Conservation (phyloP, 2,113 vertebrate genomes). For the Rhizomys pruinosus region DNA sequence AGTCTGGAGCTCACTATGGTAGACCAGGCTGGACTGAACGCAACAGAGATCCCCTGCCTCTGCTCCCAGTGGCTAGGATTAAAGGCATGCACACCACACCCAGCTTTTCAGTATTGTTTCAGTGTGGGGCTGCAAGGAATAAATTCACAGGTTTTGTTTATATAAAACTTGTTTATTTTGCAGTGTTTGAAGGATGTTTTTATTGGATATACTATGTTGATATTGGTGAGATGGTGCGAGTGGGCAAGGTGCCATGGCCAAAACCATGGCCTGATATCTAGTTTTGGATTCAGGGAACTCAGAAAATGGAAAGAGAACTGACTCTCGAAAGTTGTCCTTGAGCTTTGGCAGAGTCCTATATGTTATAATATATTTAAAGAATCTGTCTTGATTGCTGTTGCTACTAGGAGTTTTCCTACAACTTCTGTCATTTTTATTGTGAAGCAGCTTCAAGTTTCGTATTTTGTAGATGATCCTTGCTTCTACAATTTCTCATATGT, state of each 20-base stretch:
- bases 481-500: neutral
- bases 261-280: neutral
- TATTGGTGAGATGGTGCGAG: neutral
- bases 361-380: neutral
- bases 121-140: neutral
- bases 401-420: neutral
- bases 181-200: conserved; percentile 38
- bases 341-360: too few relatives aligned
- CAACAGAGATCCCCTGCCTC: too few relatives aligned
- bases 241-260: neutral
- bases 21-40: too few relatives aligned
- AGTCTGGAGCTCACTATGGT: too few relatives aligned
- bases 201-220: neutral
- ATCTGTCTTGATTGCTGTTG: conserved; percentile 1
- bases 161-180: neutral
- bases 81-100: too few relatives aligned
- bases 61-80: too few relatives aligned
- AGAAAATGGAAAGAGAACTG: neutral
- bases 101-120: neutral
- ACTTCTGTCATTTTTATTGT: neutral
- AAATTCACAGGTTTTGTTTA: conserved; percentile 41
- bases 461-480: neutral
- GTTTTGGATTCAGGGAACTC: too few relatives aligned
- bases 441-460: neutral
- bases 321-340: neutral